Base-by-base conservation (phyloP, 2,113 vertebrate genomes). In the Gnathonemus longibarbis region DNA sequence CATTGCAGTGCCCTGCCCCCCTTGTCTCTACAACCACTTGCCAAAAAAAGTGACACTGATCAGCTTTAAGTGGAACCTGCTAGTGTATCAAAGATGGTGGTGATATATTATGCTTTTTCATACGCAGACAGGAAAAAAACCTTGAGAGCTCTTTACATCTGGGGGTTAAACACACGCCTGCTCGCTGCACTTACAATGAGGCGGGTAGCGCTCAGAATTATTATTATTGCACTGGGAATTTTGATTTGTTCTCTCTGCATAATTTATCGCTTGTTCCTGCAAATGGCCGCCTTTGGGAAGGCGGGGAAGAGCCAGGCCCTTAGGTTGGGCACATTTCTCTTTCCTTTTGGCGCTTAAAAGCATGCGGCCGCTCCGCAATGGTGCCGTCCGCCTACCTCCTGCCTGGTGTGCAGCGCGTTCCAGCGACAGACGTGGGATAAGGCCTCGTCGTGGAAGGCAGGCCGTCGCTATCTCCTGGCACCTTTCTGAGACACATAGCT, bases 401-500 rank as follows among this genome's bases (percentile, higher is more conserved):
- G 27, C 24, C 35, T 56, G 27, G 31, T 1, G 3, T 21, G n/a
- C 42, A 3, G 42, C 5, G 50, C 13, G 27, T 21, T 9, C 31
- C 3, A 3, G 85, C 77, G 87, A 84, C 84, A 45, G 70, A 88
- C 50, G 27, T 27, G 50, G 19, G 48, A 84, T 84, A 90, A 56
- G 7, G 24, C 11, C 11, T 27, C 48, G n/a, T 21, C 35, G 1
- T 15, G 87, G 70, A 5, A 45, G 27, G 17, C 2, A 58, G 49
- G 48, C 7, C 10, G 2, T 17, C 27, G 21, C n/a, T 90, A 62
- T 84, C 70, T 80, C 90, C 15, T 27, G 86, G n/a, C 35, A 35
- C 46, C 46, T 90, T 90, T 84, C n/a, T n/a, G 87, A 89, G 91
- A 92, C 90, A 80, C 92, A 86, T 91, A 89, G 91, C 84, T 35